A percentile compares a stretch with the other conserved stretches of the same genome.
phyloP scores from a whole-genome alignment of 2,888 invertebrate genomes.

The Crossocerus cetratus region DNA sequence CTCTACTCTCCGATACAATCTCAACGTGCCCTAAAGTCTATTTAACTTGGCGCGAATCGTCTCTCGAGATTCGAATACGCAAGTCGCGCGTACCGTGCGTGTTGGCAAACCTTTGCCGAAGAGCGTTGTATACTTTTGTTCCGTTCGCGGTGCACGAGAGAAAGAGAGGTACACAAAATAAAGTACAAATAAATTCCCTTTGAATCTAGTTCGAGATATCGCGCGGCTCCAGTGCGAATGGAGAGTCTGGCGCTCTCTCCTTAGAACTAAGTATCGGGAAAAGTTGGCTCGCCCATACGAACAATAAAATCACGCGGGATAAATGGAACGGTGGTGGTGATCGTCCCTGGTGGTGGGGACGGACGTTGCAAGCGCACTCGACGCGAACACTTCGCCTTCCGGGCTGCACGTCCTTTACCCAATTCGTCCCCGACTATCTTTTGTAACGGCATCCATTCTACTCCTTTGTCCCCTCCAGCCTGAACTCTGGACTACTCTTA shows the following conservation, averaged over 20 bases:
- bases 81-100: no score
- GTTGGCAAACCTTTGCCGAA: no score
- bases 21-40: no score
- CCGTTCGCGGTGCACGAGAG: neutral
- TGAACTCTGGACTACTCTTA: constrained; percentile 7
- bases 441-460: neutral
- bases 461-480: neutral
- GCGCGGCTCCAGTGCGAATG: neutral
- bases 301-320: constrained; percentile 34
- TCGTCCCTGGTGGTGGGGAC: constrained; percentile 18
- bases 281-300: constrained; percentile 29
- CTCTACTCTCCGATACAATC: no score
- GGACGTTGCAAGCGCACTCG: constrained; percentile 18
- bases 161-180: neutral
- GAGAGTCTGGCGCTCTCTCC: neutral
- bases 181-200: constrained; percentile 10
- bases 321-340: constrained; percentile 25
- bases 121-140: no score
- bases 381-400: constrained; percentile 20
- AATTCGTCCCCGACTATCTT: constrained; percentile 24
- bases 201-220: constrained; percentile 11
- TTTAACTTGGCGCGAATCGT: no score
- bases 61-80: no score
- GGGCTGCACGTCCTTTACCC: constrained; percentile 16
- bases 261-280: constrained; percentile 36